A percentile compares a stretch with the other conserved stretches of the same genome.
Conservation (phyloP, 2,888 invertebrate genomes). For the Laothoe populi region DNA sequence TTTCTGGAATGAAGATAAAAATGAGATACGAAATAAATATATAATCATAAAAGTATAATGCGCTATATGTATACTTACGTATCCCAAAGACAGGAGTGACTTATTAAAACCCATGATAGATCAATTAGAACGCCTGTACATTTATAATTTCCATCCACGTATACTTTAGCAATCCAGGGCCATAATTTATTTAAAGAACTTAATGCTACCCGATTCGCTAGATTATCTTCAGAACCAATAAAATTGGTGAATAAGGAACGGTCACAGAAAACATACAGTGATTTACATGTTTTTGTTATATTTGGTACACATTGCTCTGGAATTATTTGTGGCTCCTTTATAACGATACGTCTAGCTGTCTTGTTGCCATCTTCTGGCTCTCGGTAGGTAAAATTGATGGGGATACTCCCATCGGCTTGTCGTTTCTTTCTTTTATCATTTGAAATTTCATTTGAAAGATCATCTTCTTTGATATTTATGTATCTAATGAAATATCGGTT, state of each 20-base stretch:
- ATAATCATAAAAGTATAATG: neutral
- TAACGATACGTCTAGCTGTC: constrained; percentile 52
- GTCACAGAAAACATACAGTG: constrained; percentile 83
- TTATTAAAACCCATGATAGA: constrained; percentile 87
- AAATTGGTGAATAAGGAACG: constrained; percentile 70
- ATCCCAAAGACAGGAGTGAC: constrained; percentile 81
- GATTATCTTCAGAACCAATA: constrained; percentile 53
- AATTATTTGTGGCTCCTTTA: constrained; percentile 67
- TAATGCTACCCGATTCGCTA: constrained; percentile 48
- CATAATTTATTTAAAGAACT: constrained; percentile 59
- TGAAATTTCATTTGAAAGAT: constrained; percentile 42
- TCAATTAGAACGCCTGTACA: constrained; percentile 89
- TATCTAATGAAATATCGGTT: constrained; percentile 69
- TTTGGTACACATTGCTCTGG: constrained; percentile 77
- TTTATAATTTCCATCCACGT: constrained; percentile 87
- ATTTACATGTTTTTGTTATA: constrained; percentile 79
- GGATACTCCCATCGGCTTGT: constrained; percentile 46
- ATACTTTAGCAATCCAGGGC: constrained; percentile 91
- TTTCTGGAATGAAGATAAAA: constrained; percentile 68
- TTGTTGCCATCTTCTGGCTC: constrained; percentile 45
- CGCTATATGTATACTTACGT: constrained; percentile 54
- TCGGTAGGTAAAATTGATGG: constrained; percentile 65
- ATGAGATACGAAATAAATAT: constrained; percentile 9
- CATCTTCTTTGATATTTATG: constrained; percentile 64
- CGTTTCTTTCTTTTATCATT: constrained; percentile 54